Conservation (phyloP, 2,797 vertebrate species). For the Xenentodon cancila region DNA sequence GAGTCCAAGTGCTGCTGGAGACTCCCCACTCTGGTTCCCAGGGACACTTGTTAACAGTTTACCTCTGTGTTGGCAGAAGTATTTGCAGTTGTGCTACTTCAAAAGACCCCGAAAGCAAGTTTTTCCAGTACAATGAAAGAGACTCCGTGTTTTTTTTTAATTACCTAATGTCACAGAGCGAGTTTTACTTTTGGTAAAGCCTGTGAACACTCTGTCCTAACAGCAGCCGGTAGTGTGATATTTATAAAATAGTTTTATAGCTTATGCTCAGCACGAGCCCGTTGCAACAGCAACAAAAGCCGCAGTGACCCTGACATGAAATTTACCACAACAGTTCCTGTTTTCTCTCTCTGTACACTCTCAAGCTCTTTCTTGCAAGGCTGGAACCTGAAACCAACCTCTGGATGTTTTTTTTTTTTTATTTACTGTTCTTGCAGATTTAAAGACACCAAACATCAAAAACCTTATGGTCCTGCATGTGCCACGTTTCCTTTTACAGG, state of each 20-base stretch:
- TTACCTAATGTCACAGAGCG: too few relatives aligned
- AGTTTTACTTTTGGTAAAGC: too few relatives aligned
- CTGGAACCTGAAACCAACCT: constrained; percentile 19
- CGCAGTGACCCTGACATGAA: background rate
- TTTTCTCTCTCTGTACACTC: constrained; percentile 15
- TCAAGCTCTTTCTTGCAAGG: background rate
- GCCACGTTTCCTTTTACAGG: background rate
- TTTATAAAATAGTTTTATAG: background rate
- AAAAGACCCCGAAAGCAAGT: too few relatives aligned
- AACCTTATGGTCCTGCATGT: background rate
- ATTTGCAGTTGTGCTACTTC: too few relatives aligned
- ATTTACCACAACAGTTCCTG: constrained; percentile 24
- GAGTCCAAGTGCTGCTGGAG: too few relatives aligned
- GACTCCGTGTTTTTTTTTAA: too few relatives aligned
- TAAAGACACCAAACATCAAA: background rate
- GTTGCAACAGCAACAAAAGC: constrained; percentile 3
- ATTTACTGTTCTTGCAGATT: too few relatives aligned
- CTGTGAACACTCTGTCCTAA: too few relatives aligned
- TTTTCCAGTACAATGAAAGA: too few relatives aligned
- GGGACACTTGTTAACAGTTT: too few relatives aligned
- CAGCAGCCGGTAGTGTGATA: background rate
- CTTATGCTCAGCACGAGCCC: background rate
- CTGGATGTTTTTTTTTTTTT: constrained; percentile 5
- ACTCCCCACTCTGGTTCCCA: too few relatives aligned
- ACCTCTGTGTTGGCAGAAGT: too few relatives aligned